Evolutionary conservation across 1,140 invertebrate species (phyloP), one percentile per base, ranked within the genome.

Genomic region (Nymphalis io): DNA sequence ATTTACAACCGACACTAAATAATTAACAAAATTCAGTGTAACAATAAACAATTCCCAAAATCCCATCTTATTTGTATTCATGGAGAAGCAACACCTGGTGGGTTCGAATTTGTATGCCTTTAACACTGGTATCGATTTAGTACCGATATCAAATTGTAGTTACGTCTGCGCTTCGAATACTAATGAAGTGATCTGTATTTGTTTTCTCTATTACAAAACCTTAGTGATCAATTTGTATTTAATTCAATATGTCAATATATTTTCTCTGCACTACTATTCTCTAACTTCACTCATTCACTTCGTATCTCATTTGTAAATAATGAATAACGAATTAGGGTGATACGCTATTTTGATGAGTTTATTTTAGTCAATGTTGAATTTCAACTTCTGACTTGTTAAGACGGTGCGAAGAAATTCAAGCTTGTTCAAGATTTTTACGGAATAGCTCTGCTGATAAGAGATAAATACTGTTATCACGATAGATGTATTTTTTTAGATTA

Each of bases 81-180:
- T 58, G 40, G 55, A 62, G 57, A 16, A 42, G 44, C 63, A 46
- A 51, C 79, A 74, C 76, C 76, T 73, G 61, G 77, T 83, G 81
- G 78, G 72, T 83, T 75, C 76, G 60, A 61, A 69, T 88, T 85
- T 75, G 85, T 88, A 87, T 87, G 80, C 82, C 68, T 72, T 68
- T 72, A 75, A 64, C 75, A 80, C 72, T 60, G 57, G 44, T 71
- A 76, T 79, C 87, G 87, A 87, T 88, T 87, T 87, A 84, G 79
- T 81, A 76, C 81, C 74, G 84, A 87, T 88, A 88, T 89, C 82
- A 88, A 89, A 88, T 84, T 83, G 84, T 87, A 85, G 75, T 85
- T 81, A 79, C 68, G 53, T 48, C 60, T 70, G 60, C 23, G 51
- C 61, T 60, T 23, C 23, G 84, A 85, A 88, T 88, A 76, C 71